A percentile compares a stretch with the other conserved stretches of the same genome.
Evolutionary conservation across 2,888 invertebrate genomes (phyloP).

Genomic region (Trachelus iudaicus): DNA sequence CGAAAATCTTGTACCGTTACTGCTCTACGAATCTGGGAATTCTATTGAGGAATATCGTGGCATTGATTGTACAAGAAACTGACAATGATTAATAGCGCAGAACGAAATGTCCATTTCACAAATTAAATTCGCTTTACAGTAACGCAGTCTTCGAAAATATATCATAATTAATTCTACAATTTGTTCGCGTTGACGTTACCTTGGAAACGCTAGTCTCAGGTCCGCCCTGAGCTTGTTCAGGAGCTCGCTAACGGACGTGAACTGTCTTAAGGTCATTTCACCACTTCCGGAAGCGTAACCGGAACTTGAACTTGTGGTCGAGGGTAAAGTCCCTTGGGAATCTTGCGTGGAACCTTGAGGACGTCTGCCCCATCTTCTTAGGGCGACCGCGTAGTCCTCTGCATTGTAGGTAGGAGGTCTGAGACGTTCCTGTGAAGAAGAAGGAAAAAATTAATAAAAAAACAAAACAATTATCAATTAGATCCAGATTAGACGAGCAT

Average conservation of each 20-base stretch:
- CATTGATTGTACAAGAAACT: background rate
- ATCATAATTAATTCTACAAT: background rate
- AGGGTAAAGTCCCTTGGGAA: conserved; percentile 59
- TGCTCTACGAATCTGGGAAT: background rate
- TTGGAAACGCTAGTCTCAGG: conserved; percentile 86
- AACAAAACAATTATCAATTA: background rate
- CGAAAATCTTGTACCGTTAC: too few species aligned
- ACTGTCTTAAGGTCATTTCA: conserved; percentile 90
- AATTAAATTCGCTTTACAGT: background rate
- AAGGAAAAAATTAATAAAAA: background rate
- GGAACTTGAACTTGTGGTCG: conserved; percentile 63
- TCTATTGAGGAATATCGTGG: too few species aligned
- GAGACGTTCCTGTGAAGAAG: conserved; percentile 75
- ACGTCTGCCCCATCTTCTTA: conserved; percentile 84
- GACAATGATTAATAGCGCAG: background rate
- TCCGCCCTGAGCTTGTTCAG: conserved; percentile 88
- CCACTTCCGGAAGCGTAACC: conserved; percentile 71
- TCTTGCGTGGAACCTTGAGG: conserved; percentile 65
- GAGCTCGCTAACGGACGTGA: conserved; percentile 87
- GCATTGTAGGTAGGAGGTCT: conserved; percentile 91
- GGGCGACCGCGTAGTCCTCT: conserved; percentile 85
- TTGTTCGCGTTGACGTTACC: conserved; percentile 68
- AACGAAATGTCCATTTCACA: background rate
- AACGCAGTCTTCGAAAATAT: background rate
- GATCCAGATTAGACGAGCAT: background rate